These are phyloP conservation scores for Paedocypris sp. DNA, from an alignment of 2,113 vertebrate genomes.

Conservation along the genomic window DNA sequence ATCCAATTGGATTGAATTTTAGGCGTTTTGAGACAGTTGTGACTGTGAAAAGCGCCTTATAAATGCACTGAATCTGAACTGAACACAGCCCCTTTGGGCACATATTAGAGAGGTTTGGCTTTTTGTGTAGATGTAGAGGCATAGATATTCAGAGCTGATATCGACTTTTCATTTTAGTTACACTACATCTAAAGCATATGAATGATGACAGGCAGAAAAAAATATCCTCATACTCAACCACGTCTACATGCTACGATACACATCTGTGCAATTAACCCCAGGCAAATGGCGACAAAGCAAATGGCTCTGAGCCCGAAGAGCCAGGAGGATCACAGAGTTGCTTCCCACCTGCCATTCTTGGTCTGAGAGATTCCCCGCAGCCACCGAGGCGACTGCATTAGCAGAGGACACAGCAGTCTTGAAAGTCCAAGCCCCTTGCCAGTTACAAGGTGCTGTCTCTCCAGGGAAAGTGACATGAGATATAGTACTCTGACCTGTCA, in stretches of 20 bases:
- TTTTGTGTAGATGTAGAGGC: too few species aligned
- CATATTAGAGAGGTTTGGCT: too few species aligned
- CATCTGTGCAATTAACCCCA: conserved; percentile 65
- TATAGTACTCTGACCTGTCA: conserved; percentile 12
- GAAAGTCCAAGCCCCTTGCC: conserved; percentile 31
- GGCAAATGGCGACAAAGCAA: conserved; percentile 54
- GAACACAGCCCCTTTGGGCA: too few species aligned
- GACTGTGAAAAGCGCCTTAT: too few species aligned
- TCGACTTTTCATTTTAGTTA: too few species aligned
- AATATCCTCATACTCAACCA: too few species aligned
- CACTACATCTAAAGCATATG: too few species aligned
- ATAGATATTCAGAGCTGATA: too few species aligned
- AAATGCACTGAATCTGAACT: too few species aligned
- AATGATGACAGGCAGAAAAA: too few species aligned
- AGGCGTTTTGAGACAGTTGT: too few species aligned
- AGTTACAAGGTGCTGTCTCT: conserved; percentile 30
- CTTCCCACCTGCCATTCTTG: conserved; percentile 42
- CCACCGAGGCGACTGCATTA: conserved; percentile 12
- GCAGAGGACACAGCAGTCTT: neutral
- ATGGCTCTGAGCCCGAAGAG: conserved; percentile 44
- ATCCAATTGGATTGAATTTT: too few species aligned
- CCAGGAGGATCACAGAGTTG: conserved; percentile 49
- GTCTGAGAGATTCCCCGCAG: conserved; percentile 2
- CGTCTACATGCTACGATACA: conserved; percentile 61
- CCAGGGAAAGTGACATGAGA: conserved; percentile 12